Conservation (phyloP, 1,140 invertebrate species). For the Littorina saxatilis region DNA sequence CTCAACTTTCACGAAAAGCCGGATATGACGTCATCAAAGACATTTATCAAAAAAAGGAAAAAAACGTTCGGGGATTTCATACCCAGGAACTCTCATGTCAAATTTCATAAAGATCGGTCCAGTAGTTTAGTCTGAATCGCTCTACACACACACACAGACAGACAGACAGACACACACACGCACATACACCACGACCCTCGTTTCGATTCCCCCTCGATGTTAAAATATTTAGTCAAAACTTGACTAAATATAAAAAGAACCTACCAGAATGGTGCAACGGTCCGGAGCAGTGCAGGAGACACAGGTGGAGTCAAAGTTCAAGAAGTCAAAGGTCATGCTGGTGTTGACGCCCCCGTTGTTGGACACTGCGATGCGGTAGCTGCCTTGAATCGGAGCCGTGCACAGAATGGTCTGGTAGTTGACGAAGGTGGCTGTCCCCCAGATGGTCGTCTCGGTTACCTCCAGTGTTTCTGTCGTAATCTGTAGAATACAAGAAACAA, state of each 20-base stretch:
- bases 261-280: conserved; percentile 20
- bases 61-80: too few species aligned
- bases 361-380: conserved; percentile 37
- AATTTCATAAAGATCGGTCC: too few species aligned
- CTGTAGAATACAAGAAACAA: too few species aligned
- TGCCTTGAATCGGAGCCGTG: not conserved
- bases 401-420: conserved; percentile 41
- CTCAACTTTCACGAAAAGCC: too few species aligned
- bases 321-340: conserved; percentile 29
- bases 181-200: too few species aligned
- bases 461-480: conserved; percentile 30
- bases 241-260: not conserved
- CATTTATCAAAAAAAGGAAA: too few species aligned
- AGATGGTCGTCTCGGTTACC: conserved; percentile 13
- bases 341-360: conserved; percentile 30
- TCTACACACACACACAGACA: not conserved
- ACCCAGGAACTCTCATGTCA: too few species aligned
- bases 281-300: conserved; percentile 19
- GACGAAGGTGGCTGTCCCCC: conserved; percentile 34
- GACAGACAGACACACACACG: not conserved
- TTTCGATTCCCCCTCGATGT: too few species aligned
- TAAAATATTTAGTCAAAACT: too few species aligned
- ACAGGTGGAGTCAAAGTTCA: conserved; percentile 41
- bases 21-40: too few species aligned
- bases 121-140: too few species aligned